These are phyloP conservation scores for Fulmarus glacialis DNA, from an alignment of 2,113 vertebrate genomes.

Conservation along the genomic window DNA sequence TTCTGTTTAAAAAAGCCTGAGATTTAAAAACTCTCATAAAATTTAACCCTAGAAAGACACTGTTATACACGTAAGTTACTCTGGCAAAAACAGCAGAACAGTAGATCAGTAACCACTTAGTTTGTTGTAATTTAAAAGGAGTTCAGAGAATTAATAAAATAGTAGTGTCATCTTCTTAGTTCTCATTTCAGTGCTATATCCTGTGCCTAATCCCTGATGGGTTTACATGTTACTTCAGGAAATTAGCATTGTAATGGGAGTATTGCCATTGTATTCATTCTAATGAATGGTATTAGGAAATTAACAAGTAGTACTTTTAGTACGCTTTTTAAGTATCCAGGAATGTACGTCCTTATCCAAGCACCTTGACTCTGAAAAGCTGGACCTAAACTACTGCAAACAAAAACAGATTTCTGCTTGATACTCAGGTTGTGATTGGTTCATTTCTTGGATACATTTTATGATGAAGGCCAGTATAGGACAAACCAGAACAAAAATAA, in stretches of 20 bases:
- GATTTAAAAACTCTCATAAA: background rate
- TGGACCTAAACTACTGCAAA: background rate
- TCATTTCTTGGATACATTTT: background rate
- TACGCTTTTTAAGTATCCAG: background rate
- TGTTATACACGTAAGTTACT: background rate
- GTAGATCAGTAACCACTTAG: background rate
- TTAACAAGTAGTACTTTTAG: background rate
- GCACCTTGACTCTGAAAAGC: background rate
- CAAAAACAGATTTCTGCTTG: background rate
- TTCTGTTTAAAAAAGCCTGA: background rate
- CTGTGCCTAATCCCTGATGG: background rate
- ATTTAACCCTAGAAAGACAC: background rate
- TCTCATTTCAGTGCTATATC: background rate
- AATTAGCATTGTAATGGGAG: background rate
- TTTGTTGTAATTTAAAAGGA: background rate
- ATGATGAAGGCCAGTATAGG: background rate
- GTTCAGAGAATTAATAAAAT: background rate
- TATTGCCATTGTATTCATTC: background rate
- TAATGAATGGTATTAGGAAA: background rate
- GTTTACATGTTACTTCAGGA: background rate
- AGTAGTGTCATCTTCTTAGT: background rate
- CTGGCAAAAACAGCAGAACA: background rate
- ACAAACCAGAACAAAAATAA: background rate
- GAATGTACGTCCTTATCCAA: background rate
- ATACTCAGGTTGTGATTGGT: background rate